Evolutionary conservation across 2,113 vertebrate genomes (phyloP).

Genomic region (Burhinus oedicnemus): DNA sequence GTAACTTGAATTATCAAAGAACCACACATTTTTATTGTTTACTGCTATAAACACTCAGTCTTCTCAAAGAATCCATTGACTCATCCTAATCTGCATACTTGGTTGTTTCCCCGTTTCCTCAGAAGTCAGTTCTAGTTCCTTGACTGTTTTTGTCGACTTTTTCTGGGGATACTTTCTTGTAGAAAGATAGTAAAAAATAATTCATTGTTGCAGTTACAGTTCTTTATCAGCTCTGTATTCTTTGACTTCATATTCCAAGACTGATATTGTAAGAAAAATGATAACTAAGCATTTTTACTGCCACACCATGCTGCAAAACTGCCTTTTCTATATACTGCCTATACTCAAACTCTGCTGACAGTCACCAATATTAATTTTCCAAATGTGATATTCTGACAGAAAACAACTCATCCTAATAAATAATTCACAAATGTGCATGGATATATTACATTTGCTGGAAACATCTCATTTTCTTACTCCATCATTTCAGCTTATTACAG

Average conservation of each 20-base stretch:
- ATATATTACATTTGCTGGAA: background rate
- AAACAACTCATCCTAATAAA: background rate
- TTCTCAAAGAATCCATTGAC: background rate
- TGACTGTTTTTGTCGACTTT: background rate
- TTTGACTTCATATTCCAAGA: background rate
- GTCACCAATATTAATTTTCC: background rate
- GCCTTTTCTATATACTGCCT: background rate
- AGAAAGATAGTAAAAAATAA: background rate
- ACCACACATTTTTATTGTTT: background rate
- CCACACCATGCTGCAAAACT: background rate
- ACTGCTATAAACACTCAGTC: background rate
- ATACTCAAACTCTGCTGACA: background rate
- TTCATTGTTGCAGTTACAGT: background rate
- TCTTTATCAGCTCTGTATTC: background rate
- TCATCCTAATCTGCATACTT: background rate
- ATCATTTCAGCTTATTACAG: background rate
- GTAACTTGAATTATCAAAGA: background rate
- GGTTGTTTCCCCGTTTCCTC: background rate
- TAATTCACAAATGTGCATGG: background rate
- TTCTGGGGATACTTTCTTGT: background rate
- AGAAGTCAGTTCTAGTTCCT: background rate
- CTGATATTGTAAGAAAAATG: background rate
- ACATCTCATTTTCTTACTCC: background rate
- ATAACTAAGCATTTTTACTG: background rate
- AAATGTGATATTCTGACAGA: background rate